A percentile compares a stretch with the other conserved stretches of the same genome.
Conservation (phyloP, 2,113 vertebrate genomes). For the Setophaga kirtlandii region DNA sequence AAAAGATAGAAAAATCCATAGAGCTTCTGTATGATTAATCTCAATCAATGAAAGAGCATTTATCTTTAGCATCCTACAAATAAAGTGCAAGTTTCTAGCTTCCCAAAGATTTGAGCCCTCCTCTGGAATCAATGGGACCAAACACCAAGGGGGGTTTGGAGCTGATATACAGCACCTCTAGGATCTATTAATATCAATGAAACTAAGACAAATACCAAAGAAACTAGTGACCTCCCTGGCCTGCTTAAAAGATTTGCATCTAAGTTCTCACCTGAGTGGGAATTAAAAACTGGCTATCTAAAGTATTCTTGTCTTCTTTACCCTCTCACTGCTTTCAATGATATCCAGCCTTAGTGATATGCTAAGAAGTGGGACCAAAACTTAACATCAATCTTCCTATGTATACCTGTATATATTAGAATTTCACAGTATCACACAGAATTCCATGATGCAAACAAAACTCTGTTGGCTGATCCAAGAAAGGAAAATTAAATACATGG, state of each 20-base stretch:
- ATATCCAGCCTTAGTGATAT: neutral
- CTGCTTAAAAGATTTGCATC: neutral
- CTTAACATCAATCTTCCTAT: neutral
- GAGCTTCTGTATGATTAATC: neutral
- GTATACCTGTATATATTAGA: neutral
- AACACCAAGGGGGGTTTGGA: neutral
- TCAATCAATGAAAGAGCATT: neutral
- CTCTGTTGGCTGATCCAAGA: neutral
- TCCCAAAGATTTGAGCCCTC: neutral
- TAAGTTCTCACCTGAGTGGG: neutral
- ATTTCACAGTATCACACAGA: neutral
- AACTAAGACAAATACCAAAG: neutral
- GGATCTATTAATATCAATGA: neutral
- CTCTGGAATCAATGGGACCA: neutral
- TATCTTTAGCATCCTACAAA: neutral
- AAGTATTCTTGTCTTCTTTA: neutral
- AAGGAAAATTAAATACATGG: neutral
- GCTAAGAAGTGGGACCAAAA: neutral
- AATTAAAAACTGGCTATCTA: neutral
- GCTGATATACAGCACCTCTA: neutral
- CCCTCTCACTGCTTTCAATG: neutral
- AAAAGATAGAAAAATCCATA: neutral
- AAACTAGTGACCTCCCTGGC: neutral
- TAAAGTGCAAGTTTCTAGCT: neutral
- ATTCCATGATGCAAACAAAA: neutral